Percentiles rank a stretch among this genome's conserved stretches.
Conservation (phyloP, 2,113 vertebrate species). For the Malurus elegans region DNA sequence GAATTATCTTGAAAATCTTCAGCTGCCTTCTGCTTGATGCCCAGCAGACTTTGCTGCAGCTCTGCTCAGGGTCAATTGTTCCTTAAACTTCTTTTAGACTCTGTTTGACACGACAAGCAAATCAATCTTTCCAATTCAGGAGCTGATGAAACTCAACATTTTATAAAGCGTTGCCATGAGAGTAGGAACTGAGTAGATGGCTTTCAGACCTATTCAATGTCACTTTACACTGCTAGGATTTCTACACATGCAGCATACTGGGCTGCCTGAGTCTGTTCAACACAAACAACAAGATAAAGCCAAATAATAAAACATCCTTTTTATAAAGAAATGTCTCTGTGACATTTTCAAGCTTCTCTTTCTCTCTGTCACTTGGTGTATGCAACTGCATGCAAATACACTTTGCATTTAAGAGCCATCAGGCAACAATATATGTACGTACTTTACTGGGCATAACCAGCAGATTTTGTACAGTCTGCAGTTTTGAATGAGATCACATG, state of each 20-base stretch:
- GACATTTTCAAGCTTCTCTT: background rate
- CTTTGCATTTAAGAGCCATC: background rate
- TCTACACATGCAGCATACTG: constrained; percentile 42
- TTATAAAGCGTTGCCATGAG: constrained; percentile 68
- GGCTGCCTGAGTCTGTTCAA: constrained; percentile 34
- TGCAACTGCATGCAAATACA: background rate
- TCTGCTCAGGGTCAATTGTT: constrained; percentile 73
- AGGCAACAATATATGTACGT: too few relatives aligned
- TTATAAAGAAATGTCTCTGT: background rate
- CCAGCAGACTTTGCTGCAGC: constrained; percentile 57
- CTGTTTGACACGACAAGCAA: constrained; percentile 79
- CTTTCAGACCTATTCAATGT: constrained; percentile 62
- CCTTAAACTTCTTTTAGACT: constrained; percentile 76
- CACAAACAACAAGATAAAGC: background rate
- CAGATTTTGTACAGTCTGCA: background rate
- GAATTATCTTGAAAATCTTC: constrained; percentile 67
- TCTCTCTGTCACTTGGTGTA: background rate
- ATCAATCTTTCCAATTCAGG: constrained; percentile 79
- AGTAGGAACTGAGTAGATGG: constrained; percentile 70
- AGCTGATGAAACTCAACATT: constrained; percentile 77
- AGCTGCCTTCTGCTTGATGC: constrained; percentile 59
- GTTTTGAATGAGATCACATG: background rate
- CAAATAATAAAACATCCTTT: constrained; percentile 3
- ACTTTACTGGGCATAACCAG: background rate
- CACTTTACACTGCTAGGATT: constrained; percentile 44